phyloP scores from a whole-genome alignment of 2,797 vertebrate species.

The Pyrocephalus nanus region DNA sequence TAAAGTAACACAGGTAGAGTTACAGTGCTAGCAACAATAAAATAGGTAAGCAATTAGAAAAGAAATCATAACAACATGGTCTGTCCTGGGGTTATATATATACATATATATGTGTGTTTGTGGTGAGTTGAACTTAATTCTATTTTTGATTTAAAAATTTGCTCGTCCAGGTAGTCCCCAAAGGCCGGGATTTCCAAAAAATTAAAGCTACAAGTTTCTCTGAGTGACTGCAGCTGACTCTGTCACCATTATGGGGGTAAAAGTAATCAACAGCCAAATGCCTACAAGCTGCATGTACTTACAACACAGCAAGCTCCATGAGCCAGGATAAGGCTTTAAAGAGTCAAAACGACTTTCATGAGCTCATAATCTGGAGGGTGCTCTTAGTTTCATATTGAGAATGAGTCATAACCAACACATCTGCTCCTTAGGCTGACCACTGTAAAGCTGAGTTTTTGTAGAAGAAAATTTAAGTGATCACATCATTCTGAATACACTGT shows the following conservation, averaged over 20 bases:
- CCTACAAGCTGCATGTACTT: not conserved
- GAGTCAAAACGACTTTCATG: not conserved
- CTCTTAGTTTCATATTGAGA: not conserved
- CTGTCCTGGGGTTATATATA: not conserved
- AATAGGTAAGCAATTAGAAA: not conserved
- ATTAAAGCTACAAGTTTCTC: not conserved
- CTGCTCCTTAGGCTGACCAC: not conserved
- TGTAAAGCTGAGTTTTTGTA: not conserved
- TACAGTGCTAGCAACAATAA: not conserved
- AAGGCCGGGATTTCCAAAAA: not conserved
- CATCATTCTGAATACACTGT: accelerated
- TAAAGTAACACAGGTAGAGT: not conserved
- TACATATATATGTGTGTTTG: not conserved
- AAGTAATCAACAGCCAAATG: not conserved
- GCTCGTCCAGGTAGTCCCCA: not conserved
- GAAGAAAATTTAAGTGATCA: not conserved
- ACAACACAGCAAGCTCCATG: not conserved
- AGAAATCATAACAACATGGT: not conserved
- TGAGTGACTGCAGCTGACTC: not conserved
- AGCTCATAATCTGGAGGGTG: not conserved
- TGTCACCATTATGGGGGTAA: not conserved
- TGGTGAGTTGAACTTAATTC: not conserved
- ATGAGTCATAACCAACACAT: not conserved
- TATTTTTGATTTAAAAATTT: not conserved
- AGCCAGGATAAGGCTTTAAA: not conserved